Base-by-base conservation (phyloP, 2,888 invertebrate genomes). In the Platypus cylindrus region DNA sequence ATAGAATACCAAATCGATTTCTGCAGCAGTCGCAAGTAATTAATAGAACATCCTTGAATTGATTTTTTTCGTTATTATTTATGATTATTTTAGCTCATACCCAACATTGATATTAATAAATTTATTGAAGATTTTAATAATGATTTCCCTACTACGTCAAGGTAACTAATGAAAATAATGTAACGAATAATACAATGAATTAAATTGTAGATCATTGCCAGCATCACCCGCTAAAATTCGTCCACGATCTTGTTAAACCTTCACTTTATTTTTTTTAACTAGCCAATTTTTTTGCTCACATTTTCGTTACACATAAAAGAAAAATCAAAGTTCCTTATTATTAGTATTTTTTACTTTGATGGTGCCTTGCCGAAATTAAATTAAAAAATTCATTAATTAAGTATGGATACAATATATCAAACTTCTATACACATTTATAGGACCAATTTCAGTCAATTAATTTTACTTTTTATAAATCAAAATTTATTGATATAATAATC, bases 1-100 rank as follows among this genome's bases (percentile, higher is more conserved):
- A 80, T 36, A 73, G 87, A 47, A 86, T 93, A 60, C 91, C 91
- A 3, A 76, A 71, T 45, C 61, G 78, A 37, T 91, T 91, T 58
- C 67, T 91, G 36, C 76, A 78, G 45, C 87, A 85, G 35, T 89
- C 89, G 2, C 71, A 77, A 62, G 76, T 80, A 50, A 8, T 18
- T 5, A 31, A n/a, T 15, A 9, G 5, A 7, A 7, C 5, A 7
- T 7, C 9, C 9, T 20, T 29, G 29, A 29, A 14, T 16, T 9
- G 14, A 13, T 15, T 8, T 15, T 29, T 30, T 17, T 5, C 5
- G 14, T 27, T 13, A 23, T 20, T 4, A 22, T 36, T 32, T 28
- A 22, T 33, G 41, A 38, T 40, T 32, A 23, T 51, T 55, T 34
- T 37, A 60, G 60, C 37, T 60, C 20, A 43, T 60, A 22, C 52